A percentile compares a stretch with the other conserved stretches of the same genome.
Evolutionary conservation across 1,140 invertebrate species (phyloP).

Genomic region (Solenopsis invicta): DNA sequence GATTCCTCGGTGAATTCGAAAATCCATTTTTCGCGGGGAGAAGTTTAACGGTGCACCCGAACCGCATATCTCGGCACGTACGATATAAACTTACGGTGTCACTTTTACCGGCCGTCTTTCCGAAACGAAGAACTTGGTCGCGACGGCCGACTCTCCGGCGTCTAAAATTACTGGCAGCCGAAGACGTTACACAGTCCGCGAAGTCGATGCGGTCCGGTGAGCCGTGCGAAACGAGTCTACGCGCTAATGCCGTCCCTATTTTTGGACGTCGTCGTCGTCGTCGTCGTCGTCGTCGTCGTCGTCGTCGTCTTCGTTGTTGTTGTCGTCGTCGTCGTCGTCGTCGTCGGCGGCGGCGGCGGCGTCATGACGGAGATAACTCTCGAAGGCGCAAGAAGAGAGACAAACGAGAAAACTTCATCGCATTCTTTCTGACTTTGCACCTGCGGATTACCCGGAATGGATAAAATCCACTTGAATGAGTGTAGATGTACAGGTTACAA

Average conservation of each 20-base stretch:
- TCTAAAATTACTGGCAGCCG: conserved; percentile 78
- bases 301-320: background rate
- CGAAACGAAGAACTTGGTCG: conserved; percentile 49
- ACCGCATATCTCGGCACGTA: conserved; percentile 41
- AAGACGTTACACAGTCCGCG: conserved; percentile 74
- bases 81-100: conserved; percentile 52
- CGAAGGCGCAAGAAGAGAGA: background rate
- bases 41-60: conserved; percentile 33
- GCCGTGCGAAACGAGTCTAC: conserved; percentile 72
- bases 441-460: background rate
- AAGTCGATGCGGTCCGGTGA: conserved; percentile 68
- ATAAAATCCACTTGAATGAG: background rate
- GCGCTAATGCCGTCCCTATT: conserved; percentile 73
- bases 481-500: background rate
- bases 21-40: conserved; percentile 33
- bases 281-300: conserved; percentile 41
- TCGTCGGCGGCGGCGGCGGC: background rate
- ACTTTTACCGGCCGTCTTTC: conserved; percentile 48
- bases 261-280: conserved; percentile 65
- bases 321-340: background rate
- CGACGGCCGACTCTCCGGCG: conserved; percentile 66
- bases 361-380: conserved; percentile 26
- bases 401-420: background rate
- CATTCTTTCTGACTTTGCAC: conserved; percentile 8
- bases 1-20: conserved; percentile 43